A percentile compares a stretch with the other conserved stretches of the same genome.
Conservation (phyloP, 2,888 invertebrate species). For the Netelia fuscicornis region DNA sequence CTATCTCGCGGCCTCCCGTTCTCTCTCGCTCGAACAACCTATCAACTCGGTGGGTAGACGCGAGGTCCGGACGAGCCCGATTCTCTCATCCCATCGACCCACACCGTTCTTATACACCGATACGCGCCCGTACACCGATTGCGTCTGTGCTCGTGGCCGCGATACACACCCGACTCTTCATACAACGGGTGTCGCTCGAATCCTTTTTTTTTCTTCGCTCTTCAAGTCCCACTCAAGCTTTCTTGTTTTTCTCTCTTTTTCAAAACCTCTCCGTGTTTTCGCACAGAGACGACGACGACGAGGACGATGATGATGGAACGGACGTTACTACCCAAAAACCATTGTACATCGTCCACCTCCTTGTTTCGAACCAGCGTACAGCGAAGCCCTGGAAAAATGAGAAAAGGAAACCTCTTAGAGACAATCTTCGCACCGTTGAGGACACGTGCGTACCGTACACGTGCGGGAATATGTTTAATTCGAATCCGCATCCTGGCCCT, state of each 20-base stretch:
- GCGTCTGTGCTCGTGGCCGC: slow-evolving; percentile 80
- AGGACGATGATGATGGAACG: too few species aligned
- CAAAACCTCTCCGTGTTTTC: too few species aligned
- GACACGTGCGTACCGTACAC: too few species aligned
- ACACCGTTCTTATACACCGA: slow-evolving; percentile 84
- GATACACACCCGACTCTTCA: slow-evolving; percentile 74
- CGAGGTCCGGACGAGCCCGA: slow-evolving; percentile 80
- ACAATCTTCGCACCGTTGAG: too few species aligned
- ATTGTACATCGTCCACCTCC: too few species aligned
- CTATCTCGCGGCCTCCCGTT: slow-evolving; percentile 80
- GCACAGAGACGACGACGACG: too few species aligned
- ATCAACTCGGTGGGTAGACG: slow-evolving; percentile 84
- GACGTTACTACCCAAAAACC: too few species aligned
- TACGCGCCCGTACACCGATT: slow-evolving; percentile 76
- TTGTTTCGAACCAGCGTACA: background rate
- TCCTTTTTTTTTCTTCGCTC: too few species aligned
- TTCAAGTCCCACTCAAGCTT: too few species aligned
- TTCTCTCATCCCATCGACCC: slow-evolving; percentile 84
- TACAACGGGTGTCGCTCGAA: slow-evolving; percentile 79
- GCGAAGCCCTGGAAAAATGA: slow-evolving; percentile 26
- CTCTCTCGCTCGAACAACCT: slow-evolving; percentile 82
- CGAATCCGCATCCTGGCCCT: too few species aligned
- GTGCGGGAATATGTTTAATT: too few species aligned
- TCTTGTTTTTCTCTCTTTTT: background rate
- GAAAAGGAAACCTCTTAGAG: background rate